Evolutionary conservation across 2,888 invertebrate genomes (phyloP).

Genomic region (Serripes groenlandicus): DNA sequence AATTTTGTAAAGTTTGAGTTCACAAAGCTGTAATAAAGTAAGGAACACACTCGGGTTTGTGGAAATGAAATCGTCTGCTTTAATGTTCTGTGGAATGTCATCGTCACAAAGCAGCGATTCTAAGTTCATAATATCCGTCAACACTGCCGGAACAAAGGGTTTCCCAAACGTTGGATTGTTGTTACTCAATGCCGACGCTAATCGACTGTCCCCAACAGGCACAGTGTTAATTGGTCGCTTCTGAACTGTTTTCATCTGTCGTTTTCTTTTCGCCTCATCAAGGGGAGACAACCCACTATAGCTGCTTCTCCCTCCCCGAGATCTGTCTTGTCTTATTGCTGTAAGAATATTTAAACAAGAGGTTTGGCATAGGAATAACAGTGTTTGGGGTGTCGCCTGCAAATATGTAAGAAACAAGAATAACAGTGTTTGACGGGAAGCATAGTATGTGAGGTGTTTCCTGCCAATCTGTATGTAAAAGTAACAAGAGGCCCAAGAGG

Average conservation of each 20-base stretch:
- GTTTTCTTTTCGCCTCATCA: slow-evolving; percentile 71
- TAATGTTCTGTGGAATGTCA: slow-evolving; percentile 76
- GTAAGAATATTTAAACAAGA: background rate
- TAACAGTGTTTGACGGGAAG: too few relatives aligned
- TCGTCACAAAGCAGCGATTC: slow-evolving; percentile 84
- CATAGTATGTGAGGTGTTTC: too few relatives aligned
- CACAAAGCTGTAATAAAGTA: slow-evolving; percentile 89
- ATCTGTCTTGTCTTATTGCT: slow-evolving; percentile 98
- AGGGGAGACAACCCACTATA: slow-evolving; percentile 88
- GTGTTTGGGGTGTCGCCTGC: too few relatives aligned
- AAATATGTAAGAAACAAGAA: too few relatives aligned
- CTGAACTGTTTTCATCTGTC: slow-evolving; percentile 52
- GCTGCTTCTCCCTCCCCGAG: slow-evolving; percentile 97
- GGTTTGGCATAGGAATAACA: too few relatives aligned
- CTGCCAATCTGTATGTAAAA: too few relatives aligned
- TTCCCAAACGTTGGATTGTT: slow-evolving; percentile 41
- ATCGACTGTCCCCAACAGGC: slow-evolving; percentile 65
- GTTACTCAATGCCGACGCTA: slow-evolving; percentile 78
- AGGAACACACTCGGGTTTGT: slow-evolving; percentile 79
- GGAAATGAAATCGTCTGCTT: slow-evolving; percentile 73
- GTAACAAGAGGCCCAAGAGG: too few relatives aligned
- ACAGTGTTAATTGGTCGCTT: slow-evolving; percentile 19
- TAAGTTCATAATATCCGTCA: slow-evolving; percentile 84
- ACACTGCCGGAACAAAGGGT: slow-evolving; percentile 77
- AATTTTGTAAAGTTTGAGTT: slow-evolving; percentile 97